Base-by-base conservation (phyloP, 2,113 vertebrate species). In the Ageneiosus marmoratus region DNA sequence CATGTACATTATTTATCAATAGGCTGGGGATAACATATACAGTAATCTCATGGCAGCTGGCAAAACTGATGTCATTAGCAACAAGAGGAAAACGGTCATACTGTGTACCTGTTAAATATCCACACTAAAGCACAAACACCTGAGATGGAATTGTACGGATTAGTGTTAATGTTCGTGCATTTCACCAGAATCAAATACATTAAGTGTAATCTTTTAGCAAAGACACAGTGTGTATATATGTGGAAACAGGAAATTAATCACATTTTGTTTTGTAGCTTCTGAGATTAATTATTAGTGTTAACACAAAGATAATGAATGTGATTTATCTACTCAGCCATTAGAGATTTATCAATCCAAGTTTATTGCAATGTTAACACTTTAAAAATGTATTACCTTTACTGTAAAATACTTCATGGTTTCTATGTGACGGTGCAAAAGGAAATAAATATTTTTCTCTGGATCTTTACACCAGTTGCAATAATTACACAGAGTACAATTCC, bases 1-100 rank as follows among this genome's bases (percentile, higher is more conserved):
- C 93, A 93, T 96, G 94, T 97, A 94, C 95, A 95, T 97, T 98
- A 99, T 99, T 98, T 99, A 98, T 98, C 96, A 93, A 87, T 22
- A 83, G 90, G 92, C 94, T 92, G 90, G 51, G 41, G 41, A 81
- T 78, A 53, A 18, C 55, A 1, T 41, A 76, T 55, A 41, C 22
- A 67, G 72, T 50, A 56, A 22, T 50, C 51, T 51, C 27, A 44
- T 62, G 50, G 50, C 27, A 22, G 55, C 60, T 56, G 13, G 76
- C 80, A 56, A 34, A 53, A 41, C 22, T 15, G 9, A 58, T 27
- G n/a, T 34, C 15, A 56, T 20, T 58, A 56, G 73, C 13, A 48
- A 29, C 10, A 51, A 48, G 9, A 13, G 46, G 11, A 75, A 51
- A 11, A 32, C 22, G 50, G 18, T 37, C 80, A 60, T 60, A 50